phyloP scores from a whole-genome alignment of 2,888 invertebrate species.

The Hedychridium roseum region DNA sequence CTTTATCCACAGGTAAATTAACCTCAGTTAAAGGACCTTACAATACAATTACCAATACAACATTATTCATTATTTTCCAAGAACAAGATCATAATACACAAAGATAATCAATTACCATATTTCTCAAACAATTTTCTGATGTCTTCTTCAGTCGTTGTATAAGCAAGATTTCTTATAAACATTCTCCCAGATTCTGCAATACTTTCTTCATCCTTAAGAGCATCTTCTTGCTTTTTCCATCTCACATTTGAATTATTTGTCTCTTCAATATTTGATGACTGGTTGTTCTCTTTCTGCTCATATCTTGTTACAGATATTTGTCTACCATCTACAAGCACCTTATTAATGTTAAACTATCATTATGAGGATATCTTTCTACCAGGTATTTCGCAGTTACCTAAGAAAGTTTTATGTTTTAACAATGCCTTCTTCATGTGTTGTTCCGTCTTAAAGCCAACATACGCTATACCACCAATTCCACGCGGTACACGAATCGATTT shows the following conservation, averaged over 20 bases:
- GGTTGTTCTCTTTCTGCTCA: constrained; percentile 63
- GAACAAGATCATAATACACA: too few species aligned
- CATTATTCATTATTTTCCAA: too few species aligned
- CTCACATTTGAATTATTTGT: constrained; percentile 58
- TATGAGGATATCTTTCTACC: too few species aligned
- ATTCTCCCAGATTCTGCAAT: constrained; percentile 91
- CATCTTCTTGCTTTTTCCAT: constrained; percentile 73
- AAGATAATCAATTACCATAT: constrained; percentile 70
- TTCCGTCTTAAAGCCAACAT: constrained; percentile 88
- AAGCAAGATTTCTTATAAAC: constrained; percentile 91
- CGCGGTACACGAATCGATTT: constrained; percentile 82
- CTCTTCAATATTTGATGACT: constrained; percentile 28
- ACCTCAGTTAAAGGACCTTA: constrained; percentile 86
- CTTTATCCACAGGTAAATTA: constrained; percentile 85
- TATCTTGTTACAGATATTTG: constrained; percentile 69
- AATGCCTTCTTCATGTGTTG: constrained; percentile 82
- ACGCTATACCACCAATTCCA: constrained; percentile 84
- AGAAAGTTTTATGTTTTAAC: constrained; percentile 84
- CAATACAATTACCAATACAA: too few species aligned
- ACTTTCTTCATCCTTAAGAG: constrained; percentile 75
- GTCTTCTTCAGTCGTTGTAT: constrained; percentile 85
- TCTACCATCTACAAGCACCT: constrained; percentile 73
- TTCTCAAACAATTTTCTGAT: constrained; percentile 82
- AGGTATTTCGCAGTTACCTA: too few species aligned
- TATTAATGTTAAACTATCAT: too few species aligned